Conservation (phyloP, 2,888 invertebrate genomes). For the Pristionchus entomophagus region DNA sequence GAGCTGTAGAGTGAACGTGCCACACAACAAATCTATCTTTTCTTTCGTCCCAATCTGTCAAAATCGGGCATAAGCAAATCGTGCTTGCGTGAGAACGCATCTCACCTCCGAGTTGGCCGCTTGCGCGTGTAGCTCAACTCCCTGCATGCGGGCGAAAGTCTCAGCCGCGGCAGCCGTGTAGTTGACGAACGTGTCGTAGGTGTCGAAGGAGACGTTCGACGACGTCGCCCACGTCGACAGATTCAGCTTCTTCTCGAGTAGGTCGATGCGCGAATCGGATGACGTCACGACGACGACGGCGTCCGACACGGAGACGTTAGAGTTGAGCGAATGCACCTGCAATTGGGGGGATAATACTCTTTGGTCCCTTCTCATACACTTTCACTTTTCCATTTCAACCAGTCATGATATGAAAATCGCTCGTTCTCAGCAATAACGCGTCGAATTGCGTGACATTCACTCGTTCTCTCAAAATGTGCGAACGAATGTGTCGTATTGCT, state of each 20-base stretch:
- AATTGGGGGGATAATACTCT: neutral
- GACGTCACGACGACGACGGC: constrained; percentile 39
- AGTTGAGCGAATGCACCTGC: constrained; percentile 47
- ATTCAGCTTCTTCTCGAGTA: constrained; percentile 43
- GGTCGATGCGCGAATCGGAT: constrained; percentile 41
- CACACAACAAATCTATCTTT: neutral
- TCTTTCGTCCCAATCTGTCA: neutral
- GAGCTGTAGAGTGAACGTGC: neutral
- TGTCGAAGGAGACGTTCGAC: constrained; percentile 49
- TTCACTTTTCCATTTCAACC: neutral
- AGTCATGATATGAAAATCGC: neutral
- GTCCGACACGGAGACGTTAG: constrained; percentile 32
- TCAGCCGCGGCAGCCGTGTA: constrained; percentile 41
- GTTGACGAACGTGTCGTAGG: constrained; percentile 47
- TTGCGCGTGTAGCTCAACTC: constrained; percentile 27
- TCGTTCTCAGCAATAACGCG: neutral
- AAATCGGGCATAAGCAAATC: no score
- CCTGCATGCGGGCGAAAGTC: neutral
- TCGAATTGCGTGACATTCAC: neutral
- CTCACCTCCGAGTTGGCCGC: constrained; percentile 21
- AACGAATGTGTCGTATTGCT: constrained; percentile 7
- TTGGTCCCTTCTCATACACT: neutral
- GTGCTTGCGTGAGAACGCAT: constrained; percentile 17
- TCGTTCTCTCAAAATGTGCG: constrained; percentile 17
- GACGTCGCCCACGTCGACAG: constrained; percentile 43